These are phyloP conservation scores for Acrossocheilus wenchowensis DNA, from an alignment of 2,797 vertebrate species.

Conservation along the genomic window DNA sequence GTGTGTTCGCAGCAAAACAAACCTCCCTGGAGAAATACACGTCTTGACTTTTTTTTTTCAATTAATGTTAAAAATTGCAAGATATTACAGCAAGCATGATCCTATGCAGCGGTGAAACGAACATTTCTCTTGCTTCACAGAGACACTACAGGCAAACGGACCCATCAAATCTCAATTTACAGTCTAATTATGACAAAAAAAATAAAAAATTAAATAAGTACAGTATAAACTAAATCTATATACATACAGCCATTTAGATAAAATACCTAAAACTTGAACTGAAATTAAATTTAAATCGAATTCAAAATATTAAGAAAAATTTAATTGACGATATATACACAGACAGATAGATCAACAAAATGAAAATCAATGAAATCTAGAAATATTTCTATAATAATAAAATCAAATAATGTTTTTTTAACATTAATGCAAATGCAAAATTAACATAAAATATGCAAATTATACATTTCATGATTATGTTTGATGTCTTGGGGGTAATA, in stretches of 20 bases:
- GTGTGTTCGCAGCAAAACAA: conserved; percentile 24
- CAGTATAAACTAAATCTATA: too few species aligned
- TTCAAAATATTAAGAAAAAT: too few species aligned
- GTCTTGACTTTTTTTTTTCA: background rate
- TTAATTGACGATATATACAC: background rate
- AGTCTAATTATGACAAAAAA: background rate
- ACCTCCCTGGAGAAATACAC: conserved; percentile 16
- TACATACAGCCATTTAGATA: too few species aligned
- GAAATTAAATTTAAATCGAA: background rate
- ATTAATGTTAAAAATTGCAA: conserved; percentile 6
- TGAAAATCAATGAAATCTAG: background rate
- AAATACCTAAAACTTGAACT: background rate
- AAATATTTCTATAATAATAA: background rate
- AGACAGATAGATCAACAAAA: background rate
- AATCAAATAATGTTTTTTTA: background rate
- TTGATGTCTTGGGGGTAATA: too few species aligned
- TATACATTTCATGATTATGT: too few species aligned
- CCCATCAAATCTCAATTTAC: too few species aligned
- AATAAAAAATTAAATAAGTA: too few species aligned
- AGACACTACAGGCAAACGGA: background rate
- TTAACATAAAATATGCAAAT: too few species aligned
- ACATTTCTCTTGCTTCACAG: background rate
- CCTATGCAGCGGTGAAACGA: background rate
- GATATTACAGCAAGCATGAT: background rate
- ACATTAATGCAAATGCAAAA: too few species aligned